phyloP scores from a whole-genome alignment of 2,888 invertebrate species.

The Emesis furor region DNA sequence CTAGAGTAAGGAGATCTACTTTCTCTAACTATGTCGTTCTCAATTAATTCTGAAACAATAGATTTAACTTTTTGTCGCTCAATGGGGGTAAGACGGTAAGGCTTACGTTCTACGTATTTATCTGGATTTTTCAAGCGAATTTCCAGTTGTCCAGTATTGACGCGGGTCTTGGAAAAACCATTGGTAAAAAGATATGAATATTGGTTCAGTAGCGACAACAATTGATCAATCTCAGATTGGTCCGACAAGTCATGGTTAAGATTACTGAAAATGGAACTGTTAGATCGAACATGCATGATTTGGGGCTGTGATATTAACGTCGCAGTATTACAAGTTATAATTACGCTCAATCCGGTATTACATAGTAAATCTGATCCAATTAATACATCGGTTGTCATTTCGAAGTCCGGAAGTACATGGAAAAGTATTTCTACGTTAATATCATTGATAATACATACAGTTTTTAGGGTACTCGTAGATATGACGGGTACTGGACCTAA shows the following conservation, averaged over 20 bases:
- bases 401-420: slow-evolving; percentile 35
- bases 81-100: slow-evolving; percentile 31
- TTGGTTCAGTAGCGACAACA: background rate
- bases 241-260: background rate
- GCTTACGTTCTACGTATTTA: slow-evolving; percentile 40
- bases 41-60: slow-evolving; percentile 44
- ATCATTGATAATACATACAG: slow-evolving; percentile 32
- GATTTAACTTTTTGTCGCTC: slow-evolving; percentile 45
- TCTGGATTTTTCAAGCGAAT: slow-evolving; percentile 37
- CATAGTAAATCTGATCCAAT: slow-evolving; percentile 23
- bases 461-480: slow-evolving; percentile 26
- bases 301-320: background rate
- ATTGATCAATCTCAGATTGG: background rate
- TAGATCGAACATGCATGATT: background rate
- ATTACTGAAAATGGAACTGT: background rate
- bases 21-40: slow-evolving; percentile 46
- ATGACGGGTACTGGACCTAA: slow-evolving; percentile 34
- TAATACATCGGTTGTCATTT: slow-evolving; percentile 40
- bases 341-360: background rate
- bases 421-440: slow-evolving; percentile 44
- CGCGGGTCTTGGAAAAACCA: background rate
- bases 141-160: slow-evolving; percentile 11
- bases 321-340: background rate
- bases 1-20: slow-evolving; percentile 59
- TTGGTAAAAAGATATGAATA: background rate